Percentiles rank a stretch among this genome's conserved stretches.
These are phyloP conservation scores for Drosophila trapezifrons DNA, from an alignment of 1,140 invertebrate genomes.

Conservation along the genomic window DNA sequence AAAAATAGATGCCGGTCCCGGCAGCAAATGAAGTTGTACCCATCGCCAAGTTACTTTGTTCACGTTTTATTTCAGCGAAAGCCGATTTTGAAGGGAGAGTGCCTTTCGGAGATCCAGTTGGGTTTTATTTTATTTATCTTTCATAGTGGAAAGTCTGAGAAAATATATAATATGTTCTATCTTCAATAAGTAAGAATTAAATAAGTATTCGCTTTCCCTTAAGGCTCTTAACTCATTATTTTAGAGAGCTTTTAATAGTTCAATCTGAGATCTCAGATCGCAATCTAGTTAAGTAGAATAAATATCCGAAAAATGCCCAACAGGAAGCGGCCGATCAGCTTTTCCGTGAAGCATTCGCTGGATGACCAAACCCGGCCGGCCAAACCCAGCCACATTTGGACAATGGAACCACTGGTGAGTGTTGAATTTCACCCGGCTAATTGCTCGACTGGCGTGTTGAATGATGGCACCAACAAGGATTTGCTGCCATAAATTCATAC, in stretches of 20 bases:
- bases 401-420: constrained; percentile 72
- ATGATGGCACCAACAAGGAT: constrained; percentile 62
- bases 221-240: too few species aligned
- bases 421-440: constrained; percentile 80
- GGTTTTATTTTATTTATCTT: constrained; percentile 1
- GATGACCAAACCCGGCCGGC: constrained; percentile 61
- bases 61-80: constrained; percentile 2
- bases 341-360: constrained; percentile 61
- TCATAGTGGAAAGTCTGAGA: neutral
- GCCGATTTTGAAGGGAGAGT: neutral
- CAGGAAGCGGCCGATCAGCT: constrained; percentile 39
- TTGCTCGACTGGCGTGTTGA: constrained; percentile 52
- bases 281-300: constrained; percentile 8
- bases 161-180: neutral
- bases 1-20: constrained; percentile 40
- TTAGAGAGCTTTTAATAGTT: neutral
- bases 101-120: neutral
- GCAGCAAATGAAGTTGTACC: constrained; percentile 48
- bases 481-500: constrained; percentile 48
- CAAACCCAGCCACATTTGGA: constrained; percentile 65
- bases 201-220: too few species aligned
- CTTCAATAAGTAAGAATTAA: too few species aligned
- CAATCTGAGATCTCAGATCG: neutral
- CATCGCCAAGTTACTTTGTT: constrained; percentile 15
- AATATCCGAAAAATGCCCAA: constrained; percentile 39